These are phyloP conservation scores for Acanthoscelides obtectus DNA, from an alignment of 2,888 invertebrate genomes.

Conservation along the genomic window DNA sequence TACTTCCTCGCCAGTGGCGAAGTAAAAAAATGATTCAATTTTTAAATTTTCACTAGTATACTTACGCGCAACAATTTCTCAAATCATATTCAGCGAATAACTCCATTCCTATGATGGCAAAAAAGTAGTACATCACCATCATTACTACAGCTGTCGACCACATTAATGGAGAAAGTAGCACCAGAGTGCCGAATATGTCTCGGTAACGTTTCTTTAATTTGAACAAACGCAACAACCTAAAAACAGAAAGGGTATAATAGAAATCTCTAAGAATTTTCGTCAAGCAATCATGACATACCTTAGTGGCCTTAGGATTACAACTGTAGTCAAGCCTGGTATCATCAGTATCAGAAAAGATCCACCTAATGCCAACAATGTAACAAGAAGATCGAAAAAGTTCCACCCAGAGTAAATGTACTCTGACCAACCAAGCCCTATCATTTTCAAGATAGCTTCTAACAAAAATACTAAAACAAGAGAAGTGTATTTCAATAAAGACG, in stretches of 20 bases:
- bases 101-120: constrained; percentile 88
- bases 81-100: constrained; percentile 71
- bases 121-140: constrained; percentile 81
- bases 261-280: neutral
- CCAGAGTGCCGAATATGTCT: constrained; percentile 36
- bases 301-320: constrained; percentile 69
- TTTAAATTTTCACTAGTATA: constrained; percentile 1
- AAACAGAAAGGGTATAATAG: constrained; percentile 4
- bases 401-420: constrained; percentile 77
- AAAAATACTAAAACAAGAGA: constrained; percentile 64
- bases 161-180: constrained; percentile 68
- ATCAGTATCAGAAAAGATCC: constrained; percentile 64
- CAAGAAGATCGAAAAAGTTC: constrained; percentile 76
- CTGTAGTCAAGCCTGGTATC: constrained; percentile 64
- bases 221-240: constrained; percentile 60
- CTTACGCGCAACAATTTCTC: constrained; percentile 75
- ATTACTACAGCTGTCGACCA: constrained; percentile 79
- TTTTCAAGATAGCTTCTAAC: constrained; percentile 67
- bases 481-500: neutral
- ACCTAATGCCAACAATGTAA: constrained; percentile 62
- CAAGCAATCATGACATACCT: constrained; percentile 43
- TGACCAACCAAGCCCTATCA: constrained; percentile 66
- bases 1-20: too few species aligned
- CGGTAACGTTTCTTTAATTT: constrained; percentile 66
- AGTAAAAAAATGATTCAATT: too few species aligned